Percentiles rank a stretch among this genome's conserved stretches.
These are phyloP conservation scores for Cryptocephalus moraei DNA, from an alignment of 2,888 invertebrate species.

Conservation along the genomic window DNA sequence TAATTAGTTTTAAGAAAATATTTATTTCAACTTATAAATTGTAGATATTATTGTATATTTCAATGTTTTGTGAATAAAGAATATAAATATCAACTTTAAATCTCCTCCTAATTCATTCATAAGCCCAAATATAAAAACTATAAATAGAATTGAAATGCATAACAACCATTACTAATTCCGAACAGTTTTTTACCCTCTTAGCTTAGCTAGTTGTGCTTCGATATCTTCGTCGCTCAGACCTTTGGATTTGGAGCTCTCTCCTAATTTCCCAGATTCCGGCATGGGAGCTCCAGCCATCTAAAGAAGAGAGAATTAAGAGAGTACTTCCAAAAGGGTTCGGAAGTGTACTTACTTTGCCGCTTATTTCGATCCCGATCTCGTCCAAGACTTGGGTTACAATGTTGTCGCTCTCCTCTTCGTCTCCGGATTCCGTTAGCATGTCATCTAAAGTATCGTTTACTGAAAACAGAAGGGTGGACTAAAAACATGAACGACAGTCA, in stretches of 20 bases:
- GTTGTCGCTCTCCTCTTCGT: constrained; percentile 80
- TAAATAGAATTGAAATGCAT: not conserved
- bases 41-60: constrained; percentile 13
- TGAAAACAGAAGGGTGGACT: constrained; percentile 32
- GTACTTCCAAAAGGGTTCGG: not conserved
- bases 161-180: not conserved
- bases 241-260: constrained; percentile 39
- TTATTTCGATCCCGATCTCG: constrained; percentile 92
- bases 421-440: constrained; percentile 78
- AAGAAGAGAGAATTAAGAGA: constrained; percentile 2
- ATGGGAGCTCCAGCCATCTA: constrained; percentile 57
- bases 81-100: too few relatives aligned
- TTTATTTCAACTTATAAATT: constrained; percentile 16
- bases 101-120: too few relatives aligned
- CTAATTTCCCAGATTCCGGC: constrained; percentile 50
- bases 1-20: constrained; percentile 6
- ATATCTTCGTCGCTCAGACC: constrained; percentile 56
- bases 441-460: constrained; percentile 87
- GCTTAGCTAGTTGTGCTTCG: constrained; percentile 57
- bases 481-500: too few relatives aligned
- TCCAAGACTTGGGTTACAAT: constrained; percentile 88
- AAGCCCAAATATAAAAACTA: too few relatives aligned
- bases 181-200: constrained; percentile 22
- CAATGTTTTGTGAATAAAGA: constrained; percentile 11
- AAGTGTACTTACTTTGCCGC: constrained; percentile 58